A percentile compares a stretch with the other conserved stretches of the same genome.
These are phyloP conservation scores for Andrena marginata DNA, from an alignment of 2,888 invertebrate species.

Conservation along the genomic window DNA sequence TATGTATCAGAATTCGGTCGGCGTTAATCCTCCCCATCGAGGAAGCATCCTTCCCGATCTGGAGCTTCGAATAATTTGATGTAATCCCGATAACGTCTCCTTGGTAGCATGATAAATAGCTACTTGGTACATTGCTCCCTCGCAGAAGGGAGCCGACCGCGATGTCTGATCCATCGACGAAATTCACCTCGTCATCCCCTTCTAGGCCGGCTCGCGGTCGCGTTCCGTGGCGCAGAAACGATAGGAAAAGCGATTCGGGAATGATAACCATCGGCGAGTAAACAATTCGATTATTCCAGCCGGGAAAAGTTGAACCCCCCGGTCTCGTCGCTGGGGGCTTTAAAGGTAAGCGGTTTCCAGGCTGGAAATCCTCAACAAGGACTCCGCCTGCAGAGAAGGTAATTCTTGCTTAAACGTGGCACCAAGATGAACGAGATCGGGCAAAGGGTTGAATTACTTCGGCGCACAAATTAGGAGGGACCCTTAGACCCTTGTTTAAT, in stretches of 20 bases:
- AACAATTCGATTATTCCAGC: conserved; percentile 65
- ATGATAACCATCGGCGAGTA: conserved; percentile 42
- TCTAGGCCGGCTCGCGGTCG: neutral
- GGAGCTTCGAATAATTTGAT: conserved; percentile 45
- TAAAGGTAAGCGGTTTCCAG: conserved; percentile 47
- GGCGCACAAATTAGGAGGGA: conserved; percentile 76
- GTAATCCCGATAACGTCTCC: conserved; percentile 48
- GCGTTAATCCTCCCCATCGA: conserved; percentile 17
- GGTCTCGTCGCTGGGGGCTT: neutral
- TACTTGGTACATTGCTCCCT: conserved; percentile 4
- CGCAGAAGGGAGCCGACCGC: neutral
- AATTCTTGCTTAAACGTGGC: conserved; percentile 61
- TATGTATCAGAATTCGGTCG: neutral
- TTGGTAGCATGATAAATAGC: conserved; percentile 28
- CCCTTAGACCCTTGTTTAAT: conserved; percentile 80
- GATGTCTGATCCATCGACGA: neutral
- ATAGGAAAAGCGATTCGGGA: conserved; percentile 17
- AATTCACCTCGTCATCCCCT: conserved; percentile 16
- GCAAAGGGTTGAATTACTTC: conserved; percentile 63
- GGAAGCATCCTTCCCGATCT: conserved; percentile 27
- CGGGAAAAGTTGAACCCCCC: conserved; percentile 46
- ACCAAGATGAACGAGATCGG: conserved; percentile 34
- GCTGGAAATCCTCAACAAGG: conserved; percentile 56
- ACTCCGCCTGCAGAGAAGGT: conserved; percentile 39
- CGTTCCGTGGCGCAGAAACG: neutral